Evolutionary conservation across 2,888 invertebrate genomes (phyloP), one percentile per base, ranked within the genome.

Genomic region (Gastrophysa polygoni): DNA sequence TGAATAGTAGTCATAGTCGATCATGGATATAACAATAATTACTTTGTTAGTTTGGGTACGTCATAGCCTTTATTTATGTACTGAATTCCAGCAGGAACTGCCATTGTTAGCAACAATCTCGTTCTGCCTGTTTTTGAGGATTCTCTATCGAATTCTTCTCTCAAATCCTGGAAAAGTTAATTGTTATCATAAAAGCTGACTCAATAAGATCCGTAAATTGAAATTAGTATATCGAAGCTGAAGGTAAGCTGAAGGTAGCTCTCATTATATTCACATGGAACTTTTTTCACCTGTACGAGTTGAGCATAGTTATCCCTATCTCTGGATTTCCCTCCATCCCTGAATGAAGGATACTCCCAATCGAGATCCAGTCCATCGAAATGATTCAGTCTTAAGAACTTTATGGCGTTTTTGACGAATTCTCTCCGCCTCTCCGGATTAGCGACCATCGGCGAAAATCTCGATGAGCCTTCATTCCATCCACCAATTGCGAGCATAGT

Each of bases 51-150:
- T 72, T 91, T 91, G 64, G 91, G 91, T 59, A 97, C 87, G 74
- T 97, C 96, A 78, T 95, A 97, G 66, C 96, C 96, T 78, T 95
- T 94, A 77, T 95, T 91, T 70, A 96, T 92, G 77, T 95, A 95
- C 78, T 96, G 94, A 71, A 93, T 91, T 18, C 96, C 96, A 1
- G 96, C 96, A 0, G 96, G 96, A 28, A 96, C 94, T 10, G 96
- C 96, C 91, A 96, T 95, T 5, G 96, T 94, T 16, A 97, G 83
- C 55, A 96, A 83, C 29, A 96, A 85, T 66, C 90, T 80, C 0
- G 91, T 85, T 73, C 92, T 87, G 67, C 93, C 93, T 2, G 93
- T 93, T 82, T 93, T 91, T 68, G 88, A 86, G 0, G 92, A 87
- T 78, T 97, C 97, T 61, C 89, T 85, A 57, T 96, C 92, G 76